Base-by-base conservation (phyloP, 1,140 invertebrate genomes). In the Bombus sibiricus region DNA sequence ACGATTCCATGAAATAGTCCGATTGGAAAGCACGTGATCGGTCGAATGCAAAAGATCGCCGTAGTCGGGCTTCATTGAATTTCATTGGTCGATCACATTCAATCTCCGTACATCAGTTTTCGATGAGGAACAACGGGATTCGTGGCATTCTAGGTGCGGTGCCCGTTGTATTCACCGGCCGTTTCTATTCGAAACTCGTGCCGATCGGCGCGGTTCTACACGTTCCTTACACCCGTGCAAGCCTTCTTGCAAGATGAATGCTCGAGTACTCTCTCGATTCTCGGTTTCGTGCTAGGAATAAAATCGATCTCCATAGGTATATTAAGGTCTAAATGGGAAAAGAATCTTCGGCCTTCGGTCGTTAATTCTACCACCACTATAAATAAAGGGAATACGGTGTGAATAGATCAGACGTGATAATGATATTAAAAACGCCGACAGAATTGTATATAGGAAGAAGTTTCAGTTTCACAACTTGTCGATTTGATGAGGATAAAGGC, bases 101-200 rank as follows among this genome's bases (percentile, higher is more conserved):
- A 76, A 76, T 76, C 57, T 76, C 59, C n/a, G 81, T 69, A 83
- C 62, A 83, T 77, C 43, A 77, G 62, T 83, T 83, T 83, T 83
- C 73, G 73, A 83, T 76, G 73, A 83, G 66, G 81, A 83, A 74
- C 62, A 83, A 83, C 81, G 81, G 81, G 81, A 83, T 83, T 43
- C 73, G 34, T 53, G 73, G 81, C 81, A 83, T 83, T 83, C 81
- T 83, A 83, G 81, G 81, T 68, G 81, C 81, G 81, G 81, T 83
- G 73, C 73, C 37, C 34, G 81, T 83, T 57, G 81, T 83, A 77
- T 83, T 83, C 73, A 83, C 72, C 18, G 81, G 73, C 81, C 73
- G 81, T 83, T 83, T 77, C 81, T 83, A 83, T 83, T 83, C 81
- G 81, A 83, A 77, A 68, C 81, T 68, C 81, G 81, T 83, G 81